A percentile compares a stretch with the other conserved stretches of the same genome.
These are phyloP conservation scores for Agrochola lychnidis DNA, from an alignment of 2,888 invertebrate species.

Conservation along the genomic window DNA sequence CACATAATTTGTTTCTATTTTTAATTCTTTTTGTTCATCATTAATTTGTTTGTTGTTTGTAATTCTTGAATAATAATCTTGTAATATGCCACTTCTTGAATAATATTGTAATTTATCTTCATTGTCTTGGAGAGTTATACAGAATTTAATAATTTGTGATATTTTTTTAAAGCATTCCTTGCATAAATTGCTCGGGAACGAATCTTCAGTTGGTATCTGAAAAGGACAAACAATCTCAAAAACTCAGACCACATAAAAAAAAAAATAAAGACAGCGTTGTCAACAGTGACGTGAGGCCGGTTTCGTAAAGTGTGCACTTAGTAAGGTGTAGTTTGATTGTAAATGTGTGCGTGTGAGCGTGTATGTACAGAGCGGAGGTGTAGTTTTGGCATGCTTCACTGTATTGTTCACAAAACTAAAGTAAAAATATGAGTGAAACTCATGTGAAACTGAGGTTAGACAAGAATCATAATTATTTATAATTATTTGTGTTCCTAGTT, in stretches of 20 bases:
- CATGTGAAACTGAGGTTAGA: background rate
- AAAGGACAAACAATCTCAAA: background rate
- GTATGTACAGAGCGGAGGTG: too few species aligned
- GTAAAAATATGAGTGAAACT: background rate
- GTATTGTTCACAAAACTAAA: too few species aligned
- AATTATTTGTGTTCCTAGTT: background rate
- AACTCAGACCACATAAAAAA: background rate
- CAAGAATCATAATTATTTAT: background rate
- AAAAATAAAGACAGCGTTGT: too few species aligned
- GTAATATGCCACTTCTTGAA: constrained; percentile 54
- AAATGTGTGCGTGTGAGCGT: too few species aligned
- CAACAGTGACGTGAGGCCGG: too few species aligned
- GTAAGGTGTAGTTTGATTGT: too few species aligned
- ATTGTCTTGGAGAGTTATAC: constrained; percentile 68
- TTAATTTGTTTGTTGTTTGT: constrained; percentile 43
- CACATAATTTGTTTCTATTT: constrained; percentile 9
- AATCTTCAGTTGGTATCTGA: constrained; percentile 71
- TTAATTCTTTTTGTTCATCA: constrained; percentile 35
- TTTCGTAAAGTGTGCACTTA: too few species aligned
- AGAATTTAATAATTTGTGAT: constrained; percentile 70
- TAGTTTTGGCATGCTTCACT: too few species aligned
- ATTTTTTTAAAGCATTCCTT: constrained; percentile 71
- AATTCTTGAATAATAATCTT: constrained; percentile 62
- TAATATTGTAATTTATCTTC: constrained; percentile 69
- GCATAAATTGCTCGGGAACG: constrained; percentile 76